These are phyloP conservation scores for Embidobia sp. DNA, from an alignment of 2,888 invertebrate genomes.

Conservation along the genomic window DNA sequence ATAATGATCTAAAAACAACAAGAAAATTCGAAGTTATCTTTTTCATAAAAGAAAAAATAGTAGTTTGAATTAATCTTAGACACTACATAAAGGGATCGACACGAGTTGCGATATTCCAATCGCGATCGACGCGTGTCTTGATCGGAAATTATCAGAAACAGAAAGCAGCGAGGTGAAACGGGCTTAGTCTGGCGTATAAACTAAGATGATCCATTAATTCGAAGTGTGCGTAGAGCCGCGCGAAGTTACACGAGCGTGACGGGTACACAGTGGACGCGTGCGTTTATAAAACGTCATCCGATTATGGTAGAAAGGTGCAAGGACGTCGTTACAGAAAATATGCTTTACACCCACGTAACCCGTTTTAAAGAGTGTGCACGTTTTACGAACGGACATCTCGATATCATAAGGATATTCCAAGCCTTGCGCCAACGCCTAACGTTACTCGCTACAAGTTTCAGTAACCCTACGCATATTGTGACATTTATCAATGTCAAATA, in stretches of 20 bases:
- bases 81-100: conserved; percentile 11
- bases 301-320: conserved; percentile 71
- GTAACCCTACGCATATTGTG: conserved; percentile 33
- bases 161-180: conserved; percentile 60
- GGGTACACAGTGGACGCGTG: conserved; percentile 60
- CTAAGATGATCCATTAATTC: conserved; percentile 64
- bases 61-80: conserved; percentile 16
- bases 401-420: conserved; percentile 64
- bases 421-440: conserved; percentile 27
- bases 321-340: conserved; percentile 72
- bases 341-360: conserved; percentile 61
- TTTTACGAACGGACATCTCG: conserved; percentile 63
- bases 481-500: conserved; percentile 47
- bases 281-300: conserved; percentile 69
- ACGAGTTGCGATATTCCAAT: conserved; percentile 38
- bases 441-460: conserved; percentile 32
- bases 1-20: too few relatives aligned
- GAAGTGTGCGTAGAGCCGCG: conserved; percentile 52
- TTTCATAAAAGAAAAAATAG: too few relatives aligned
- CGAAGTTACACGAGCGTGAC: conserved; percentile 68
- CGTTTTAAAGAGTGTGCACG: conserved; percentile 66
- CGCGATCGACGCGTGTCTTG: conserved; percentile 56
- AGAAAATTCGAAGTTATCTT: too few relatives aligned
- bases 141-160: conserved; percentile 61
- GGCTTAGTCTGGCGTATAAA: conserved; percentile 49